Evolutionary conservation across 2,888 invertebrate species (phyloP).

Genomic region (Netelia virgata): DNA sequence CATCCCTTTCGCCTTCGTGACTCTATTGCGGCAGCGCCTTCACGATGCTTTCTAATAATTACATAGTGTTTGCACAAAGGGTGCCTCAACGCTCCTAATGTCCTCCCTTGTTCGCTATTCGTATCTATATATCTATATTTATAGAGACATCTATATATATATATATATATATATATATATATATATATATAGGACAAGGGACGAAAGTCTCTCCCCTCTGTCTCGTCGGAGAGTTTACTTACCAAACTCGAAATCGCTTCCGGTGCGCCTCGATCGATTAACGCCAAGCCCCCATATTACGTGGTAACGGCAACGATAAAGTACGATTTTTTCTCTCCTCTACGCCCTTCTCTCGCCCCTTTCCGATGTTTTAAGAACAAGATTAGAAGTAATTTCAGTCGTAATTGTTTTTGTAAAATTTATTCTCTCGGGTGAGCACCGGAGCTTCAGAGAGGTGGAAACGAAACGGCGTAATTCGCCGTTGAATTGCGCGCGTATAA

Average conservation of each 20-base stretch:
- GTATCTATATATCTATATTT: not conserved
- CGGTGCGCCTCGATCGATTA: constrained; percentile 51
- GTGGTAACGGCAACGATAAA: not conserved
- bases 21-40: constrained; percentile 45
- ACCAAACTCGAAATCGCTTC: constrained; percentile 56
- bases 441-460: not conserved
- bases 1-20: constrained; percentile 15
- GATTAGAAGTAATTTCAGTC: no score
- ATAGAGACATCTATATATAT: not conserved
- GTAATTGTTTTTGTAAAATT: no score
- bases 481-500: constrained; percentile 8
- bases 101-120: not conserved
- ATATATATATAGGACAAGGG: not conserved
- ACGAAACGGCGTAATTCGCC: constrained; percentile 14
- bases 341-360: not conserved
- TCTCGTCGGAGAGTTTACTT: constrained; percentile 49
- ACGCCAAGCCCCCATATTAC: constrained; percentile 27
- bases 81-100: constrained; percentile 27
- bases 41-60: constrained; percentile 47
- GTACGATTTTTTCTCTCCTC: constrained; percentile 7
- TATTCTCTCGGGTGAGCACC: no score
- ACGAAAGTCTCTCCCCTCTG: not conserved
- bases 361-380: no score
- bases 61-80: constrained; percentile 63
- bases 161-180: not conserved